Conservation (phyloP, 2,113 vertebrate species). For the Sceloporus tristichus region DNA sequence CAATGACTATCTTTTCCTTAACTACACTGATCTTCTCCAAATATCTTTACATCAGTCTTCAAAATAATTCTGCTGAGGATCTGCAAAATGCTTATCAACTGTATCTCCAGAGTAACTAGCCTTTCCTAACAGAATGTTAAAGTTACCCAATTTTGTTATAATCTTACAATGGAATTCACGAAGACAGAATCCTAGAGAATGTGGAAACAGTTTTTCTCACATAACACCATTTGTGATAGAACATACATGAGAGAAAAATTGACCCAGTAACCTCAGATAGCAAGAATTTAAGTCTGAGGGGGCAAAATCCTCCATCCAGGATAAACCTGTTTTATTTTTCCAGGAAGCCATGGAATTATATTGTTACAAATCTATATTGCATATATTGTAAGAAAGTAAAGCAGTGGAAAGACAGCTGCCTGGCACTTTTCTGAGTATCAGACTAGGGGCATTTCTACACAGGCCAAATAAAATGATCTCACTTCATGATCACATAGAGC, state of each 20-base stretch:
- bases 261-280: background rate
- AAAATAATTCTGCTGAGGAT: slow-evolving; percentile 15
- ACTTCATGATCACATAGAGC: no score
- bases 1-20: slow-evolving; percentile 27
- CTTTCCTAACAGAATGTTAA: background rate
- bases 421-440: background rate
- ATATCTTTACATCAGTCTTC: background rate
- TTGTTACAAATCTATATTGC: no score
- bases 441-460: no score
- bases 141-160: background rate
- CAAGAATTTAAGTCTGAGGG: no score
- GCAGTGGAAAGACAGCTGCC: background rate
- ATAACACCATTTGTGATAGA: background rate
- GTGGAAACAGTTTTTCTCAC: background rate
- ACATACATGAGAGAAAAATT: background rate
- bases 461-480: no score
- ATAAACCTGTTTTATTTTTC: background rate
- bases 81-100: background rate
- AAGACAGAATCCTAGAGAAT: background rate
- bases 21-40: slow-evolving; percentile 8
- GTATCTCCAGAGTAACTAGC: background rate
- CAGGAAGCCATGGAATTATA: background rate
- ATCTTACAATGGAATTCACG: background rate
- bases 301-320: no score
- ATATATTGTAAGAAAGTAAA: background rate